Evolutionary conservation across 2,113 vertebrate species (phyloP), one percentile per base, ranked within the genome.

Genomic region (Lethenteron reissneri): DNA sequence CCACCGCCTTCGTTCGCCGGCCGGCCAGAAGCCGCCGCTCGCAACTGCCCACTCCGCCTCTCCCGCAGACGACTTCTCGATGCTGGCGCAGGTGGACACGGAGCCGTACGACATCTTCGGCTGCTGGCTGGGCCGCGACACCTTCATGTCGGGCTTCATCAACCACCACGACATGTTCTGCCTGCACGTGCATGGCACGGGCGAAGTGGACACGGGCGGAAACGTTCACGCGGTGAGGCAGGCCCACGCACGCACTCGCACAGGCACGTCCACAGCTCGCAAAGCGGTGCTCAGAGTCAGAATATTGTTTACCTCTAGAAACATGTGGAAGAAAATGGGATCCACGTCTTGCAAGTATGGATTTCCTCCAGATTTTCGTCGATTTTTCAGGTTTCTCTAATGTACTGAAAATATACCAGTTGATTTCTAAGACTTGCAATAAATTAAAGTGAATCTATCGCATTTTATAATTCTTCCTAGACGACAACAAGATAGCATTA

Each of bases 101-200:
- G 95, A 97, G 74, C 94, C 92, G 3, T 95, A 92, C 0, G 91
- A 97, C 3, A 90, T 97, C 72, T 97, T 99, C 19, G 94, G 94
- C 76, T 99, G 94, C 79, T 99, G 94, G 94, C 81, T 99, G 72
- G 64, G 64, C 11, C 9, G 64, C n/a, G 64, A 68, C n/a, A 25
- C 64, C 64, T 68, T 68, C 25, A 17, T 68, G 64, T 68, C 64
- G n/a, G 64, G 64, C 64, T 17, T 17, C 64, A 68, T 68, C 10
- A 25, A 68, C n/a, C n/a, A 8, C 25, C 25, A 17, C 64, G 25
- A 25, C 64, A 68, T 68, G n/a, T 68, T 68, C 64, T 17, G 64
- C n/a, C 25, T 68, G 9, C n/a, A 25, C 25, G 64, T 68, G 64
- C 8, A 68, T 12, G n/a, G n/a, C 25, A 25, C 64, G 9, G n/a